Evolutionary conservation across 2,888 invertebrate species (phyloP), one percentile per base, ranked within the genome.

Genomic region (Amiota minor): DNA sequence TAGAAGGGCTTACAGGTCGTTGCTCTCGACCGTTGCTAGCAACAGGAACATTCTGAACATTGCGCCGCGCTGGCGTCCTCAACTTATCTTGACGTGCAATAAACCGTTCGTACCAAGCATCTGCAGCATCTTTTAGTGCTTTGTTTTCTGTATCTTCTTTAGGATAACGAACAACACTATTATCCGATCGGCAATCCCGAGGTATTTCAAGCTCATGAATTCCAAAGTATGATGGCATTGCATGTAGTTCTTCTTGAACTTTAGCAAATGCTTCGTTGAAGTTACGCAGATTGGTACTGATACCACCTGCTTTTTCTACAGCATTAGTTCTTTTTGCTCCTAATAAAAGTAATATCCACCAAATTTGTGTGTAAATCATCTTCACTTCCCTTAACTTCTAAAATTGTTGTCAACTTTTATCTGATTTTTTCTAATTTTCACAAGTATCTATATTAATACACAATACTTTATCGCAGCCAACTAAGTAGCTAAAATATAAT

Each of bases 41-140:
- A n/a, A 50, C 53, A 50, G 0, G 53, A n/a, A 3, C 53, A 18
- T 59, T 16, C 11, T 20, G 9, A 10, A 4, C 23, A 59, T 20
- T 2, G 9, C 20, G 59, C 1, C 9, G 8, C 11, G 11, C 12
- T 9, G 59, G 20, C 59, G 12, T 20, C n/a, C 14, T 72, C 50
- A 1, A 6, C 0, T 16, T 59, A 1, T 16, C 59, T 53, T 16
- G 23, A 14, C 61, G 73, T 1, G 73, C 74, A 11, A 83, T 76
- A 1, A 83, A 79, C 1, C 79, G 78, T 1, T 78, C 77, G 16
- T 85, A 80, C 87, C 88, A 88, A 20, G 80, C 83, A n/a, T 85
- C 81, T 8, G 72, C 79, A 23, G 70, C 72, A 46, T 46, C 77
- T 62, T 75, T 76, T 76, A 76, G 11, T 1, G 45, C 71, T 6